Conservation (phyloP, 1,140 invertebrate species). For the Diachasmimorpha longicaudata region DNA sequence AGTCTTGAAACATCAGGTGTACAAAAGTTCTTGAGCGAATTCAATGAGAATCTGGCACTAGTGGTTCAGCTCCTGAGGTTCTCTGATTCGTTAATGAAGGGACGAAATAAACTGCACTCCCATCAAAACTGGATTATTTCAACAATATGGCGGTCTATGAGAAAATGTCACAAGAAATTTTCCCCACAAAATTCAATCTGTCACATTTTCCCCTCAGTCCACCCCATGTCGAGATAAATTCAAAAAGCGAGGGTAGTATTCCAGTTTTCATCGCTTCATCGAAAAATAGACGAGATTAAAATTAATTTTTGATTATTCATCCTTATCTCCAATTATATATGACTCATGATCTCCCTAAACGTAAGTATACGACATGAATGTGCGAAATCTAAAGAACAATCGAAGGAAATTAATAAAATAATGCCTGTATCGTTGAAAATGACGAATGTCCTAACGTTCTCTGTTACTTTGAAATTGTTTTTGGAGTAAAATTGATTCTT, state of each 20-base stretch:
- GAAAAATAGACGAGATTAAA: too few relatives aligned
- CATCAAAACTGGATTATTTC: too few relatives aligned
- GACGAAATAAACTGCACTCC: too few relatives aligned
- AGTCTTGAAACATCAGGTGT: neutral
- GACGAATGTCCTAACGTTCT: constrained; percentile 8
- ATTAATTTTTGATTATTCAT: too few relatives aligned
- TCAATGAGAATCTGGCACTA: constrained; percentile 3
- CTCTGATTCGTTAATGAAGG: too few relatives aligned
- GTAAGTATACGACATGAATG: neutral
- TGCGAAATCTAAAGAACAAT: neutral
- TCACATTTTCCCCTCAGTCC: too few relatives aligned
- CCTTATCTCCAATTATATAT: neutral
- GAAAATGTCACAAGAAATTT: too few relatives aligned
- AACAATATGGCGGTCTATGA: too few relatives aligned
- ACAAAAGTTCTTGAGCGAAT: neutral
- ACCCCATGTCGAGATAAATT: too few relatives aligned
- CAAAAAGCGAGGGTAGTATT: too few relatives aligned
- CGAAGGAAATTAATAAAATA: neutral
- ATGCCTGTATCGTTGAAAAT: constrained; percentile 23
- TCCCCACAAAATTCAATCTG: too few relatives aligned
- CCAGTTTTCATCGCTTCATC: too few relatives aligned
- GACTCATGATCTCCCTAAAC: neutral
- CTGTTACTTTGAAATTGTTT: constrained; percentile 12
- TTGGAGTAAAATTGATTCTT: constrained; percentile 16
- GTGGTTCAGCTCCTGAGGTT: constrained; percentile 16